Evolutionary conservation across 2,888 invertebrate species (phyloP), one percentile per base, ranked within the genome.

Genomic region (Eristalis tenax): DNA sequence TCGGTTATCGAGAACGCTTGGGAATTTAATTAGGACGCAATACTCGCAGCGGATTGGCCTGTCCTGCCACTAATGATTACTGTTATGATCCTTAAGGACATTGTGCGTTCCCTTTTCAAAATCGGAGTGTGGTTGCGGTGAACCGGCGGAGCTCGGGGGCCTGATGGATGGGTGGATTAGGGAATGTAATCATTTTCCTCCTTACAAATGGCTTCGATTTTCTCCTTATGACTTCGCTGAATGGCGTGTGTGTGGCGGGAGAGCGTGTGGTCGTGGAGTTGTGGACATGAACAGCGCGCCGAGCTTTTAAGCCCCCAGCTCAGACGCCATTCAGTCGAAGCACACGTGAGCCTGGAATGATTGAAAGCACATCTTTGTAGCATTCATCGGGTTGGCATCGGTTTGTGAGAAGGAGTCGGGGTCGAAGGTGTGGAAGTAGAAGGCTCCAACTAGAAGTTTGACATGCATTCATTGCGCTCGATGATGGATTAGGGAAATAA

Each of bases 141-240:
- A 0, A 18, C n/a, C 32, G 8, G n/a, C 6, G 50, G 3, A 2
- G 13, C 22, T 28, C n/a, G 43, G 23, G 13, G 68, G 63, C 32
- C 66, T 84, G 84, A 85, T 85, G 76, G 81, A 85, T 85, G 57
- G 69, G 65, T 82, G 85, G 82, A 78, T 86, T 86, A 86, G 73
- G 43, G 57, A 65, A 70, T 74, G 82, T 82, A 74, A 86, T 86
- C 77, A 74, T 81, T 82, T 82, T 65, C 65, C 77, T 68, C 69
- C 59, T 68, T 73, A 66, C 84, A 32, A 40, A 84, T 84, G 75
- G 56, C 68, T 85, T 85, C 76, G 81, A 85, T 81, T 85, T 77
- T 59, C 77, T 82, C 77, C 82, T 74, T 77, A 69, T 77, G 77
- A 76, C 74, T 61, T 69, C 11, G 23, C 13, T 75, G 66, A 76